These are phyloP conservation scores for Petrolisthes cinctipes DNA, from an alignment of 2,888 invertebrate genomes.

Conservation along the genomic window DNA sequence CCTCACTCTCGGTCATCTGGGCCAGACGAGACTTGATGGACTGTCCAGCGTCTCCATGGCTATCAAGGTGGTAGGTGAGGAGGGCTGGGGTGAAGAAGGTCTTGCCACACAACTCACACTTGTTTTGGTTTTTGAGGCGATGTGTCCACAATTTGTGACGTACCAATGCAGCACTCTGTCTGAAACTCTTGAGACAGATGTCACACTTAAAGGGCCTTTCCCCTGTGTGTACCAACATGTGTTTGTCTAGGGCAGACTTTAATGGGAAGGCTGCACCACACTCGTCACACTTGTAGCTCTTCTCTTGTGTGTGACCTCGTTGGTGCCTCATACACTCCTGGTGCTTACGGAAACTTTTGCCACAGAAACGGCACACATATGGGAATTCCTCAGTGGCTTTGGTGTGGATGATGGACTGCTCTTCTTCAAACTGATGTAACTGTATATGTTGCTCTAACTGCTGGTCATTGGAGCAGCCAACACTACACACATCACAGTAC, in stretches of 20 bases:
- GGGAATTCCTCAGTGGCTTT: slow-evolving; percentile 59
- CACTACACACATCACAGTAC: slow-evolving; percentile 64
- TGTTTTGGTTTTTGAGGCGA: slow-evolving; percentile 66
- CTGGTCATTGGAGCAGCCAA: slow-evolving; percentile 60
- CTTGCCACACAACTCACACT: slow-evolving; percentile 67
- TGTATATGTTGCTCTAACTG: slow-evolving; percentile 61
- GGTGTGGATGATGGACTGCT: slow-evolving; percentile 52
- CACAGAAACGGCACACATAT: slow-evolving; percentile 56
- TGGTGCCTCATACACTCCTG: slow-evolving; percentile 66
- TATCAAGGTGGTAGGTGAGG: slow-evolving; percentile 60
- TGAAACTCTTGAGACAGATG: slow-evolving; percentile 66
- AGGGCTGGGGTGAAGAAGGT: slow-evolving; percentile 66
- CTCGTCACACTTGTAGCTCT: slow-evolving; percentile 64
- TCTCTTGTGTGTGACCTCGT: slow-evolving; percentile 65
- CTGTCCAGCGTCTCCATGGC: slow-evolving; percentile 61
- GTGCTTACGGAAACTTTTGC: slow-evolving; percentile 65
- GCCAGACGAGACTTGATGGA: slow-evolving; percentile 50
- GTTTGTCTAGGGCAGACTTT: slow-evolving; percentile 64
- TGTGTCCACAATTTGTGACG: slow-evolving; percentile 67
- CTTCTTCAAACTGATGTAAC: slow-evolving; percentile 59
- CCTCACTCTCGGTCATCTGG: slow-evolving; percentile 35
- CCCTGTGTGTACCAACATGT: slow-evolving; percentile 64
- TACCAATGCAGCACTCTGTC: slow-evolving; percentile 65
- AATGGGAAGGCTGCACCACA: slow-evolving; percentile 62
- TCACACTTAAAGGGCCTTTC: slow-evolving; percentile 66